phyloP scores from a whole-genome alignment of 1,140 invertebrate species.

The Diorhabda sublineata region DNA sequence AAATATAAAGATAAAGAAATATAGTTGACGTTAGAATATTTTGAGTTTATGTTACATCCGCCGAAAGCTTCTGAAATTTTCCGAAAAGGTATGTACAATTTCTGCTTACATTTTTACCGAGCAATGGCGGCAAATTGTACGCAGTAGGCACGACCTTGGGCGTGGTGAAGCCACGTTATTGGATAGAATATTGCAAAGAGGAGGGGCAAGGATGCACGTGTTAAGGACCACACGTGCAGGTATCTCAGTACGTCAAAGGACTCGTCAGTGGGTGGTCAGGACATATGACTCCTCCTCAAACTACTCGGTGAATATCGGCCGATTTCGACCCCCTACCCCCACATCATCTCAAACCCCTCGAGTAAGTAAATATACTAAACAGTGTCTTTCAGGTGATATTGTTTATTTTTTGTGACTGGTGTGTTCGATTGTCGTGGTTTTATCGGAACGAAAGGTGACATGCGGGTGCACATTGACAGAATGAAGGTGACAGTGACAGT shows the following conservation, averaged over 20 bases:
- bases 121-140: slow-evolving; percentile 35
- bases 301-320: slow-evolving; percentile 28
- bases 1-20: neutral
- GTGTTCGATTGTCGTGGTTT: slow-evolving; percentile 22
- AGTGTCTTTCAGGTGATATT: slow-evolving; percentile 44
- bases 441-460: slow-evolving; percentile 19
- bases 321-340: slow-evolving; percentile 24
- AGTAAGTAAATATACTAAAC: slow-evolving; percentile 40
- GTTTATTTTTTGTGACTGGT: slow-evolving; percentile 45
- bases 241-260: slow-evolving; percentile 37
- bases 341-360: slow-evolving; percentile 36
- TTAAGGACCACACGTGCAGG: slow-evolving; percentile 42
- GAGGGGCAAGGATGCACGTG: slow-evolving; percentile 40
- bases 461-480: neutral
- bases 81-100: neutral
- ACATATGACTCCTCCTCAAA: slow-evolving; percentile 41
- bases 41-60: no score
- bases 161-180: slow-evolving; percentile 27
- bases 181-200: slow-evolving; percentile 21
- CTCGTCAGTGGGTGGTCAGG: slow-evolving; percentile 39
- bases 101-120: slow-evolving; percentile 17
- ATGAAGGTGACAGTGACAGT: slow-evolving; percentile 26
- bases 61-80: neutral
- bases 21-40: no score
- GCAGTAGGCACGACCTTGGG: slow-evolving; percentile 25